Base-by-base conservation (phyloP, 1,140 invertebrate species). In the Plectus sambesii region DNA sequence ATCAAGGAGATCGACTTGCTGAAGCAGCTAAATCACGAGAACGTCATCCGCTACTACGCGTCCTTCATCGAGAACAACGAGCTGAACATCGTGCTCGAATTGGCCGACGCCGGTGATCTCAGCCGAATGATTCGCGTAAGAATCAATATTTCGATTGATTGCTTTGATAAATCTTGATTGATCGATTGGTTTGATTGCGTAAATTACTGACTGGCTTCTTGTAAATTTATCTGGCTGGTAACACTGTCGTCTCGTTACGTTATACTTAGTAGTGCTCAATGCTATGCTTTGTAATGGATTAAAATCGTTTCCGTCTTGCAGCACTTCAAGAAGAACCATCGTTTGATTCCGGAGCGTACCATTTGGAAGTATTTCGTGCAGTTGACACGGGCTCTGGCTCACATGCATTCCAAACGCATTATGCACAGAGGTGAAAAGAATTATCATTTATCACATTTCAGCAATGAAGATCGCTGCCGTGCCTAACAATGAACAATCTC, bases 341-440 rank as follows among this genome's bases (percentile, higher is more conserved):
- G 75, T 30, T 72, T 82, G 17, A 78, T 85, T 41, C 78, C 80
- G 25, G 83, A 85, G 69, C 73, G 73, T 49, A 82, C 80, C 22
- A 80, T 85, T 37, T 85, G 82, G 82, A 81, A 82, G 47, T 84
- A 82, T 62, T 83, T 83, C 66, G 77, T 81, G 30, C 83, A 85
- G 70, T 74, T 85, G 19, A 81, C 79, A 54, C 75, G 76, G 41
- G 81, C 79, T 1, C 57, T 82, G 2, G 73, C 80, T 51, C 78
- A 82, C 63, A 82, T 82, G 80, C 81, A 82, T 67, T 74, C 72
- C 1, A 75, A 77, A 52, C 60, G 78, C 52, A 77, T 82, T 40
- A 81, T 82, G 80, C 81, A 82, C 66, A 72, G 81, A 75, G 80
- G 79, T 80, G 59, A 47, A 8, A 27, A 6, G 9, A 49, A 15